Evolutionary conservation across 2,797 vertebrate species (phyloP), one percentile per base, ranked within the genome.

Genomic region (Graptemys geographica): DNA sequence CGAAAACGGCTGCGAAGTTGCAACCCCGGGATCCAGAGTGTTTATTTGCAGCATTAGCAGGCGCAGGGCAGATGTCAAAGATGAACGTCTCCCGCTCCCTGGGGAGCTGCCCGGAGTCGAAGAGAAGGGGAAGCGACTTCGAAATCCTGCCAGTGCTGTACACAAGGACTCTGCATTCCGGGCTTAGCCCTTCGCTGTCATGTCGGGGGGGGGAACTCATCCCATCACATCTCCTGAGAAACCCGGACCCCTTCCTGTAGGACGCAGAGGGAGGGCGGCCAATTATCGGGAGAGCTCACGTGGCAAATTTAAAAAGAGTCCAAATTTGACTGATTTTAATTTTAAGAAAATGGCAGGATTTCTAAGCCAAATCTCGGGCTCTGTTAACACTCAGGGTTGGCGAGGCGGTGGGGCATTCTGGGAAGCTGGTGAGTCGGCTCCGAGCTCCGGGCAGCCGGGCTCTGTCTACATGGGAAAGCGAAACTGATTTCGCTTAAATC

Each of bases 351-450:
- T n/a, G 7, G 4, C 62, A 18, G 9, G 62, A 65, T 65, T 65
- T 65, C 62, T 4, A n/a, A n/a, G 31, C 33, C 33, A 65, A 65
- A 7, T n/a, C 62, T n/a, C 7, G 62, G 15, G 33, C 19, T 65
- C 18, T 65, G 62, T n/a, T 18, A 16, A 65, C 31, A 65, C 59
- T 65, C 59, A 18, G 59, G 27, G 31, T 12, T 59, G 57, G 28
- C 1, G 11, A 59, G 5, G 28, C 5, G 2, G 57, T 13, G 12
- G 28, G 57, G 11, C 4, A 1, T 31, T 6, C 12, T 15, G 12
- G 57, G 28, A 6, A 62, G 57, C 12, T 33, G 28, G 16, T 7
- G 28, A 15, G 57, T 33, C 12, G 31, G 13, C 56, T 28, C 56
- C 5, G 5, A 57, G 28, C 62, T 65, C 33, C 2, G 2, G 16